Percentiles rank a stretch among this genome's conserved stretches.
phyloP scores from a whole-genome alignment of 2,113 vertebrate genomes.

The Ammospiza caudacuta region DNA sequence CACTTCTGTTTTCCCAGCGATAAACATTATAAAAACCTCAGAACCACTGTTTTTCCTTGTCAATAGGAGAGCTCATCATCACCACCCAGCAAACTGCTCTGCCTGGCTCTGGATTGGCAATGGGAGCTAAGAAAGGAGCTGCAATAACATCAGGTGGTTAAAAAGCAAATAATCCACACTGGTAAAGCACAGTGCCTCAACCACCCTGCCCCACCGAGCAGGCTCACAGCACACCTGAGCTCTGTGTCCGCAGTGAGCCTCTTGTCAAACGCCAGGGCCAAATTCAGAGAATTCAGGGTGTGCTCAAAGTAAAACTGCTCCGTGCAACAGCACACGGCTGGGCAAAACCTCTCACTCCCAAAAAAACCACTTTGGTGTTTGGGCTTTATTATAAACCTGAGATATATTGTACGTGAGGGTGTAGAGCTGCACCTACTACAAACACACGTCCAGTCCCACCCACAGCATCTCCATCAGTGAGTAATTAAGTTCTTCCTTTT shows the following conservation, averaged over 20 bases:
- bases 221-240: not conserved
- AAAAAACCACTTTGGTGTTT: not conserved
- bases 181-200: not conserved
- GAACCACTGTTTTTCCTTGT: constrained; percentile 38
- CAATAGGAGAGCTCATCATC: constrained; percentile 41
- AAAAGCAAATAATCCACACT: not conserved
- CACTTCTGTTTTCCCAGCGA: constrained; percentile 60
- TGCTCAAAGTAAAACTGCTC: not conserved
- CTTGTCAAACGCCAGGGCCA: not conserved
- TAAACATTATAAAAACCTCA: constrained; percentile 37
- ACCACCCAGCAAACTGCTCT: not conserved
- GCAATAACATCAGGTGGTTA: not conserved
- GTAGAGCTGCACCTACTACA: not conserved
- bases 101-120: not conserved
- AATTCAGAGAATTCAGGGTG: not conserved
- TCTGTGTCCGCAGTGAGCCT: not conserved
- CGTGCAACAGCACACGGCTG: fast-evolving
- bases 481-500: not conserved
- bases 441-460: fast-evolving
- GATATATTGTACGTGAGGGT: too few relatives aligned
- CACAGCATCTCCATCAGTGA: not conserved
- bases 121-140: not conserved
- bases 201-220: not conserved
- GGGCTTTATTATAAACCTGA: not conserved
- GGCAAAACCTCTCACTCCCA: not conserved